These are phyloP conservation scores for Batillaria attramentaria DNA, from an alignment of 1,140 invertebrate genomes.

Conservation along the genomic window DNA sequence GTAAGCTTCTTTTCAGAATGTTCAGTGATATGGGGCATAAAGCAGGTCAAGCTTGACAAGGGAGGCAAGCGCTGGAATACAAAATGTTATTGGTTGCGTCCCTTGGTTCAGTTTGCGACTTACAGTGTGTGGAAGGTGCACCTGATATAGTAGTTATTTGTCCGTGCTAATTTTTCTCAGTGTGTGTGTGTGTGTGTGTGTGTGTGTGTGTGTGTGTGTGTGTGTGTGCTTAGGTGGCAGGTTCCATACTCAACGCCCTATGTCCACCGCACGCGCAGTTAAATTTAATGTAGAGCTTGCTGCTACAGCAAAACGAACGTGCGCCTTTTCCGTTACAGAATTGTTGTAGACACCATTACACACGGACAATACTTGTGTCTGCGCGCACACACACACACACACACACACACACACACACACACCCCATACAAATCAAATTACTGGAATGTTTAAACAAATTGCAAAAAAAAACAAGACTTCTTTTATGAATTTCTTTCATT, in stretches of 20 bases:
- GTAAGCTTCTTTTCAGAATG: background rate
- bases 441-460: background rate
- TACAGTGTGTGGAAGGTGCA: background rate
- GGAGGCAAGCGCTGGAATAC: no score
- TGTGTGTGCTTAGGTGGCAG: background rate
- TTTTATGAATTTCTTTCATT: no score
- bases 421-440: background rate
- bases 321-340: background rate
- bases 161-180: background rate
- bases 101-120: no score
- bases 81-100: no score
- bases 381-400: background rate
- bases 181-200: background rate
- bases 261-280: slow-evolving; percentile 48
- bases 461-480: background rate
- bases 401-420: slow-evolving; percentile 19
- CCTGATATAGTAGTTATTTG: background rate
- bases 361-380: background rate
- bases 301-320: slow-evolving; percentile 1
- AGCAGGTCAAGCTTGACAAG: no score
- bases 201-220: slow-evolving; percentile 1
- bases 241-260: slow-evolving; percentile 8
- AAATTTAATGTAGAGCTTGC: slow-evolving; percentile 52
- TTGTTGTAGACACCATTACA: background rate
- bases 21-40: no score